A percentile compares a stretch with the other conserved stretches of the same genome.
phyloP scores from a whole-genome alignment of 2,113 vertebrate species.

The Sardina pilchardus region DNA sequence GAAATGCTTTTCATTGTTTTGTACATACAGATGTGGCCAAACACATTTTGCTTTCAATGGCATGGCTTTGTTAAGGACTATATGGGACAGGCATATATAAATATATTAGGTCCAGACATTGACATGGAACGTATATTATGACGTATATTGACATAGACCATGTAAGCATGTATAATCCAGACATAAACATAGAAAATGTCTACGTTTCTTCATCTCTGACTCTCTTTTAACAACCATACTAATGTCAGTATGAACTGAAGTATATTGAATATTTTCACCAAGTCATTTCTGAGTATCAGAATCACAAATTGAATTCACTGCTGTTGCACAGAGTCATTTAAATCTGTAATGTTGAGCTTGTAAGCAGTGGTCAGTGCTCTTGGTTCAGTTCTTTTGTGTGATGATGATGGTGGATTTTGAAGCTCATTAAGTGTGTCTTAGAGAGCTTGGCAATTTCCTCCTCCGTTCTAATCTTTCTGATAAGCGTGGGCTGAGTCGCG shows the following conservation, averaged over 20 bases:
- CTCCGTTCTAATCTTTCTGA: constrained; percentile 39
- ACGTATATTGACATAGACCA: no score
- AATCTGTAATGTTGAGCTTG: background rate
- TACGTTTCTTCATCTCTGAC: background rate
- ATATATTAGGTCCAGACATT: background rate
- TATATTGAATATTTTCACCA: background rate
- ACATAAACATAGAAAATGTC: background rate
- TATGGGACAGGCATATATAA: background rate
- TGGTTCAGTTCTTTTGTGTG: background rate
- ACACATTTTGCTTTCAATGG: background rate
- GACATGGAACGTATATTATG: background rate
- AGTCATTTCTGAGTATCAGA: background rate
- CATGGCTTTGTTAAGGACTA: background rate
- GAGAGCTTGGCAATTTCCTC: constrained; percentile 34
- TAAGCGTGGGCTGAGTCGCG: constrained; percentile 31
- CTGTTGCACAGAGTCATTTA: background rate
- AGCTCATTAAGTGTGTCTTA: constrained; percentile 8
- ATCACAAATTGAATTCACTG: background rate
- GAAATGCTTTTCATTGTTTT: constrained; percentile 54
- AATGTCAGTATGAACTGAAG: background rate
- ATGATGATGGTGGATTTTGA: background rate
- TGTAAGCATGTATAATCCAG: background rate
- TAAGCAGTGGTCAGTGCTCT: background rate
- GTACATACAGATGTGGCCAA: background rate
- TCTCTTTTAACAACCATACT: background rate